phyloP scores from a whole-genome alignment of 2,797 vertebrate genomes.

The Diglossa cyanea region DNA sequence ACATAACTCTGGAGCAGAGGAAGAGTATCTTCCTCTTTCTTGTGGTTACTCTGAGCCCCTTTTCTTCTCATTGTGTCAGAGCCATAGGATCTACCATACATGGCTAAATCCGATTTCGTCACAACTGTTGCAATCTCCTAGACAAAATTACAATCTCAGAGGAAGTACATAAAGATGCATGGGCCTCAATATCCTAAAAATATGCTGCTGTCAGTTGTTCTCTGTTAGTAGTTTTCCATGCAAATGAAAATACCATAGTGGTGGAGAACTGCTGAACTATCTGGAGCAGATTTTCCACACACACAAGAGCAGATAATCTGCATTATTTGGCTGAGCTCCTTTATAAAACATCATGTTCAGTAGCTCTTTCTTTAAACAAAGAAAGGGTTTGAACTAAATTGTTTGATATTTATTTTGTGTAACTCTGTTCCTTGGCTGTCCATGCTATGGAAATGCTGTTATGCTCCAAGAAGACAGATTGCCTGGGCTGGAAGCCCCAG shows the following conservation, averaged over 20 bases:
- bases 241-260: background rate
- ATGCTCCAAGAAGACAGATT: constrained; percentile 20
- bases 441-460: background rate
- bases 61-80: background rate
- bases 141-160: background rate
- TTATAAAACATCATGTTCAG: background rate
- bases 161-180: background rate
- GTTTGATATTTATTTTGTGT: background rate
- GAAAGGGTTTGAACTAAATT: background rate
- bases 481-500: constrained; percentile 20
- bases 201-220: background rate
- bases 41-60: background rate
- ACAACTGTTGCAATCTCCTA: constrained; percentile 32
- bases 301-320: background rate
- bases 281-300: background rate
- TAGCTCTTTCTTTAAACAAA: background rate
- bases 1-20: background rate
- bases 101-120: background rate
- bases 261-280: background rate
- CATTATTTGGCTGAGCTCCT: background rate
- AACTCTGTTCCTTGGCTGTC: background rate
- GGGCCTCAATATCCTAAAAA: background rate
- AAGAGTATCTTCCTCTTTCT: background rate
- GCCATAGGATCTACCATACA: background rate
- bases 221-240: background rate